These are phyloP conservation scores for Acleris sparsana DNA, from an alignment of 2,888 invertebrate species.

Conservation along the genomic window DNA sequence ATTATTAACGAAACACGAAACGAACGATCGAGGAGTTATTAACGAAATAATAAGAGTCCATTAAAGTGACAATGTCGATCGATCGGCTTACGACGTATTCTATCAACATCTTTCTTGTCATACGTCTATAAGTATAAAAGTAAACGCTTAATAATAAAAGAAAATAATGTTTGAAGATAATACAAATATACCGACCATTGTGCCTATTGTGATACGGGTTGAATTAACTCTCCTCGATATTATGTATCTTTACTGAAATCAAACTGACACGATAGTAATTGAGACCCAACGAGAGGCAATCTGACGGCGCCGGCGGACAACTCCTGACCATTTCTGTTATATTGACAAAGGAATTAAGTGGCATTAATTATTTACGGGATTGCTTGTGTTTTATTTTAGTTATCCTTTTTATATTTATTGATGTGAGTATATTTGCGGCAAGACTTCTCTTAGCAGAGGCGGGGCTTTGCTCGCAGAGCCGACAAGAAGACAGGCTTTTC, in stretches of 20 bases:
- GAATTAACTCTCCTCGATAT: conserved; percentile 18
- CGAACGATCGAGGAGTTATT: no score
- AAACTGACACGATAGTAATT: conserved; percentile 21
- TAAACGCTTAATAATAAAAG: no score
- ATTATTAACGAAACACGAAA: no score
- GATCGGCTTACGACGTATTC: no score
- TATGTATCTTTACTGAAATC: conserved; percentile 21
- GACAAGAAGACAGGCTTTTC: conserved; percentile 43
- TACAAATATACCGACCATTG: conserved; percentile 4
- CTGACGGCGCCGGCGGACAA: not conserved
- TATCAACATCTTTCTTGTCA: not conserved
- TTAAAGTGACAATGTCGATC: no score
- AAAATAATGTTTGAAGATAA: conserved; percentile 7
- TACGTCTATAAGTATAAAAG: conserved; percentile 1
- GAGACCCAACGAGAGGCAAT: conserved; percentile 17
- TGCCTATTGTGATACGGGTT: conserved; percentile 16
- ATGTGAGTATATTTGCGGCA: not conserved
- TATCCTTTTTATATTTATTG: not conserved
- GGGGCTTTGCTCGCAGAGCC: conserved; percentile 17
- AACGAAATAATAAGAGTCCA: no score
- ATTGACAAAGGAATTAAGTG: conserved; percentile 9
- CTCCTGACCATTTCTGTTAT: conserved; percentile 13
- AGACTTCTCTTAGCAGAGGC: not conserved
- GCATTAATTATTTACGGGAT: conserved; percentile 7
- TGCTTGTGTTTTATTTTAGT: not conserved